A percentile compares a stretch with the other conserved stretches of the same genome.
These are phyloP conservation scores for Exaiptasia diaphana DNA, from an alignment of 64 coral and sea anemone species.

Conservation along the genomic window DNA sequence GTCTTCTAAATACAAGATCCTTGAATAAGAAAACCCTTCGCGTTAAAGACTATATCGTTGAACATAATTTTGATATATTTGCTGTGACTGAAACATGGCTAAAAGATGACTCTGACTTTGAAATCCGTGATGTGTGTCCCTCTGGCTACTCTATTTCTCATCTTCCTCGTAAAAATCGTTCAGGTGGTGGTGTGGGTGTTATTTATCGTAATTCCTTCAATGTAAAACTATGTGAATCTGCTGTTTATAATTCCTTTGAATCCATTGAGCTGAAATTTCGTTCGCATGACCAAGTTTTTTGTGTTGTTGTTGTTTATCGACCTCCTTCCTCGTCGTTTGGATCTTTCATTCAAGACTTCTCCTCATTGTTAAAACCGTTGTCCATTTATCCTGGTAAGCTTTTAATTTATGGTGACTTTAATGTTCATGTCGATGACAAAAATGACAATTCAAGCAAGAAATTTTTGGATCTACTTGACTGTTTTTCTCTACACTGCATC, in stretches of 20 bases:
- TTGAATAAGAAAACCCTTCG: constrained; percentile 13
- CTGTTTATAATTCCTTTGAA: not conserved
- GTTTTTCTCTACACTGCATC: constrained; percentile 5
- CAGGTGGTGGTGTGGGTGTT: constrained; percentile 38
- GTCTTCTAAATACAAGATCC: constrained; percentile 39
- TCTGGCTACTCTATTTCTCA: constrained; percentile 17
- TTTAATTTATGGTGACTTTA: constrained; percentile 23
- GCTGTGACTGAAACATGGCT: constrained; percentile 72
- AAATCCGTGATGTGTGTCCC: constrained; percentile 1
- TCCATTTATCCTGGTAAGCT: constrained; percentile 9
- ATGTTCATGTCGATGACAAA: constrained; percentile 33
- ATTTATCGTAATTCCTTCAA: not conserved
- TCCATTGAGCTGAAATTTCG: not conserved
- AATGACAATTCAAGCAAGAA: not conserved
- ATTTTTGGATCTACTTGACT: constrained; percentile 9
- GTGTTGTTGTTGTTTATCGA: constrained; percentile 31
- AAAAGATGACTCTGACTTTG: constrained; percentile 7
- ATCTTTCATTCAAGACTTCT: constrained; percentile 16
- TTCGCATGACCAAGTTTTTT: too few species aligned
- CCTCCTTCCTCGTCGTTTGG: not conserved
- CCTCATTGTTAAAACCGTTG: constrained; percentile 18
- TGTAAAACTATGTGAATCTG: not conserved
- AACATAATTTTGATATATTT: constrained; percentile 50
- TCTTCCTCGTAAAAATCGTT: constrained; percentile 23
- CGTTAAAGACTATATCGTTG: constrained; percentile 46